A percentile compares a stretch with the other conserved stretches of the same genome.
Conservation (phyloP, 1,140 invertebrate genomes). For the Varroa destructor region DNA sequence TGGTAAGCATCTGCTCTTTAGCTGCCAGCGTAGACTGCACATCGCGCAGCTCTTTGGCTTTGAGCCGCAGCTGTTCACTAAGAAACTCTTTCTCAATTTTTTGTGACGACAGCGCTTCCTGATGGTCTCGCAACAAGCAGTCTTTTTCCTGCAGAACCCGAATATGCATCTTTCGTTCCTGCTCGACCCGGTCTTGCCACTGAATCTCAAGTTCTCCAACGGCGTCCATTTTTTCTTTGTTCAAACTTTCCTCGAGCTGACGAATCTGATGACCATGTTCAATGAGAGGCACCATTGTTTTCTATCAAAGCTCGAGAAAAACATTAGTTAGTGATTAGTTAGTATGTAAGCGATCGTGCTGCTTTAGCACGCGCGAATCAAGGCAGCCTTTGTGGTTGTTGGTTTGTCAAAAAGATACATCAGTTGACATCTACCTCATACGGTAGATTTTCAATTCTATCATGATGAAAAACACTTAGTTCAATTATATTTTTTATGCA, state of each 20-base stretch:
- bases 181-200: constrained; percentile 15
- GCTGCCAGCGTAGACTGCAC: constrained; percentile 4
- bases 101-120: not conserved
- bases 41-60: not conserved
- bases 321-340: too few species aligned
- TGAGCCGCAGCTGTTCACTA: not conserved
- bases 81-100: constrained; percentile 4
- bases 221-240: constrained; percentile 20
- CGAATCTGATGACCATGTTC: constrained; percentile 3
- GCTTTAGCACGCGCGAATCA: too few species aligned
- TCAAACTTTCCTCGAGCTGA: not conserved
- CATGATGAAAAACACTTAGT: too few species aligned
- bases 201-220: constrained; percentile 1
- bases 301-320: not conserved
- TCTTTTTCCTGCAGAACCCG: constrained; percentile 11
- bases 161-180: constrained; percentile 19
- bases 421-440: too few species aligned
- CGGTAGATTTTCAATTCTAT: too few species aligned
- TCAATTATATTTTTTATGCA: too few species aligned
- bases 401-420: too few species aligned
- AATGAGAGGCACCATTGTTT: not conserved
- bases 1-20: not conserved
- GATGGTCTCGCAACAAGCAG: not conserved
- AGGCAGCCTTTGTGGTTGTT: too few species aligned
- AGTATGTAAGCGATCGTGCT: too few species aligned